Base-by-base conservation (phyloP, 2,113 vertebrate genomes). In the Suricata suricatta region DNA sequence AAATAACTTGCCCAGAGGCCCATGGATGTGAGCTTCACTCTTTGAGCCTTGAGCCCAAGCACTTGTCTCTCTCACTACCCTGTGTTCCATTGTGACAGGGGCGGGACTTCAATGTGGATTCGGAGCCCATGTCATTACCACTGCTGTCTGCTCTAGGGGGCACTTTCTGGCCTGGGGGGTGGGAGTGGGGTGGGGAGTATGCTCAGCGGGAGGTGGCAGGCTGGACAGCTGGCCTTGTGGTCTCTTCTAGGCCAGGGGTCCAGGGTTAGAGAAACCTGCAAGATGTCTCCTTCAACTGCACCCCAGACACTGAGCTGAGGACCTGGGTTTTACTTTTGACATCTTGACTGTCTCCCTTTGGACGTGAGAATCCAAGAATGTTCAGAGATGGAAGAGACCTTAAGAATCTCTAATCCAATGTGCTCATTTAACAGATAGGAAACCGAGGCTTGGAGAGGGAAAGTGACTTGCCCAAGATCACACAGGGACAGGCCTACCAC, bases 361-460 rank as follows among this genome's bases (percentile, higher is more conserved):
- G 57, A 25, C 3, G 4, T 94, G 50, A 95, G 63, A 94, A 86
- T 92, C 76, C 64, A 77, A 82, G 50, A 77, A 60, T 86, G 50
- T 88, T 92, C 71, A 80, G 68, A 96, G 69, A 90, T 79, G 63
- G 44, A 81, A 94, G 82, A 69, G 60, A 89, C 17, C 31, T 82
- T 64, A 41, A 96, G 66, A 90, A 57, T 80, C 77, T 89, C 29
- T 79, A 93, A 92, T 69, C 47, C 15, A 80, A 13, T 13, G 10
- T 23, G 63, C 8, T 77, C 21, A 25, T 81, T 85, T 85, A 74
- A 88, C 27, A 93, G 66, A 82, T 31, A 83, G 79, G 79, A 89
- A 96, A 88, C 41, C 54, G 52, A 86, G 64, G 41, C 69, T 91
- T 33, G 79, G 85, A 83, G 72, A 83, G 33, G 44, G 79, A 74